phyloP scores from a whole-genome alignment of 2,888 invertebrate species.

The Acanthosepion pharaonis region DNA sequence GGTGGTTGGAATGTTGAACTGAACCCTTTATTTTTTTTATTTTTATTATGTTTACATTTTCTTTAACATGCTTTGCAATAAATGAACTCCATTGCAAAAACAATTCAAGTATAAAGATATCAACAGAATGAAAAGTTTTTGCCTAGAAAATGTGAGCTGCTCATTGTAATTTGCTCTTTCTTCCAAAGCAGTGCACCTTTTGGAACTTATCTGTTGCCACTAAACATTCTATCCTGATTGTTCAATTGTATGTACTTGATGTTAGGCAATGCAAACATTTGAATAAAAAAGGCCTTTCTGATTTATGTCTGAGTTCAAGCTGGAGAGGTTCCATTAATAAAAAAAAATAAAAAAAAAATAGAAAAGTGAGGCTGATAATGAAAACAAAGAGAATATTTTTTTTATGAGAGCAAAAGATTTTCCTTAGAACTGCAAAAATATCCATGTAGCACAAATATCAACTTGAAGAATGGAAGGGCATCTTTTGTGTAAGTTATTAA shows the following conservation, averaged over 20 bases:
- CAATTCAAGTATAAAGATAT: background rate
- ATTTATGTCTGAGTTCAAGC: background rate
- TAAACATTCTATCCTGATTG: background rate
- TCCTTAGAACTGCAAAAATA: background rate
- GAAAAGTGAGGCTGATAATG: background rate
- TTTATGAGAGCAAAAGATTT: background rate
- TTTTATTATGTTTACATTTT: too few relatives aligned
- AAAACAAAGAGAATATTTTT: background rate
- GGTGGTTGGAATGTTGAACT: too few relatives aligned
- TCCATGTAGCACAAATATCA: too few relatives aligned
- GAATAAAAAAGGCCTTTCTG: background rate
- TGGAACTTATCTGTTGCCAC: background rate
- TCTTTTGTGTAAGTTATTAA: background rate
- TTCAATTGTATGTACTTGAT: conserved; percentile 1
- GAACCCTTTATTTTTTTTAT: too few relatives aligned
- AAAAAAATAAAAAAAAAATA: background rate
- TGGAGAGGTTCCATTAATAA: background rate
- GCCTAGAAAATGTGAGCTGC: background rate
- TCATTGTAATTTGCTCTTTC: background rate
- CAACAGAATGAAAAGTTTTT: background rate
- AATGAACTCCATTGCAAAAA: background rate
- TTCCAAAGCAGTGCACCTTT: background rate
- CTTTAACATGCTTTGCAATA: too few relatives aligned
- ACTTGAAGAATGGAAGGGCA: background rate
- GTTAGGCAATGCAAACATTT: background rate